Conservation (phyloP, 1,140 invertebrate genomes). For the Whitmania pigra region DNA sequence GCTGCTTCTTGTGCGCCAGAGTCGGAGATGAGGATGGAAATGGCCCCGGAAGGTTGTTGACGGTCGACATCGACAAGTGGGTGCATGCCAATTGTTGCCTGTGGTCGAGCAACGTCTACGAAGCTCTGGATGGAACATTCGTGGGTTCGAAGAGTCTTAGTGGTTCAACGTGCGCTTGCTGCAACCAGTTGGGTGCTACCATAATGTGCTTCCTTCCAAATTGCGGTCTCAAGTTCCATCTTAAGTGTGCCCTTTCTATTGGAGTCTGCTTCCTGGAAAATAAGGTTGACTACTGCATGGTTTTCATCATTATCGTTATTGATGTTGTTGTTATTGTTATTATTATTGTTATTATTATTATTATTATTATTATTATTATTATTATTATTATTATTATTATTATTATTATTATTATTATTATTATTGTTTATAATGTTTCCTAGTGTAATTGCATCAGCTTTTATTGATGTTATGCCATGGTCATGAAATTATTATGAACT, state of each 20-base stretch:
- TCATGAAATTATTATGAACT: neutral
- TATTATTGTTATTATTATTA: neutral
- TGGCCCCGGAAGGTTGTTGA: conserved; percentile 56
- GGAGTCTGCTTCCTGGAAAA: conserved; percentile 85
- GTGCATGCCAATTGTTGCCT: conserved; percentile 98
- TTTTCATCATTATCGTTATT: neutral
- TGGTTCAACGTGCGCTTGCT: conserved; percentile 57
- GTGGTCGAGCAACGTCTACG: conserved; percentile 95
- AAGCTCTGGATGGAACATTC: conserved; percentile 64
- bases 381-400: conserved; percentile 3
- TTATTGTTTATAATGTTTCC: no score
- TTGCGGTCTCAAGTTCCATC: conserved; percentile 80
- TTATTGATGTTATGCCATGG: no score
- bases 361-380: conserved; percentile 6
- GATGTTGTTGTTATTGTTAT: neutral
- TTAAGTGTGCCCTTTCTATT: conserved; percentile 84
- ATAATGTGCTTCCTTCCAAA: conserved; percentile 72
- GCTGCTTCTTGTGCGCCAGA: conserved; percentile 82
- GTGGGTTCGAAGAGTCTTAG: conserved; percentile 67
- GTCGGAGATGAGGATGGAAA: conserved; percentile 77
- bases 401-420: conserved; percentile 6
- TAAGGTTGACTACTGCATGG: conserved; percentile 51
- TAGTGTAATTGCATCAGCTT: no score
- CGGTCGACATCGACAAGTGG: conserved; percentile 95
- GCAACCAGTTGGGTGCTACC: conserved; percentile 65